Conservation (phyloP, 2,888 invertebrate species). For the Poecilobothrus nobilitatus region DNA sequence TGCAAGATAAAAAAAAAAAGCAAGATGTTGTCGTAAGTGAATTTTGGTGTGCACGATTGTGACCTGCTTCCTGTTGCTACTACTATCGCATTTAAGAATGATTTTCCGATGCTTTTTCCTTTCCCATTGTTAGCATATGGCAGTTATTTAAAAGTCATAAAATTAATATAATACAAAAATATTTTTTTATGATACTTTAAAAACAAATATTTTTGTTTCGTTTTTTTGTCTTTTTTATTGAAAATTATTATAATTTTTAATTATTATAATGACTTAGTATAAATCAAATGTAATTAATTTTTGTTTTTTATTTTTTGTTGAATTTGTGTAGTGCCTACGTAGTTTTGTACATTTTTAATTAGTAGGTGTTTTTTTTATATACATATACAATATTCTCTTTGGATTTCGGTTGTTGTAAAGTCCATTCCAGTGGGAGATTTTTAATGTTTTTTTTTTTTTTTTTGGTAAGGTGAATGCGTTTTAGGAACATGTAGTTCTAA, state of each 20-base stretch:
- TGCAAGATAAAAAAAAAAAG: no score
- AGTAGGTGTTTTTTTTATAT: not conserved
- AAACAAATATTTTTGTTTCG: not conserved
- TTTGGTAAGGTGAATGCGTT: no score
- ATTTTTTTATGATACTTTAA: not conserved
- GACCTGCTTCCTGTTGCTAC: no score
- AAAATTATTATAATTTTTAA: not conserved
- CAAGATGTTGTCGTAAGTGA: no score
- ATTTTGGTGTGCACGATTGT: no score
- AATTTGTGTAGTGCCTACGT: not conserved
- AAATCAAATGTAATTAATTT: not conserved
- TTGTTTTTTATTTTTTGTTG: not conserved
- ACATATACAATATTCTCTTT: no score
- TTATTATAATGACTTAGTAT: constrained; percentile 3
- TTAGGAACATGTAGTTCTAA: no score
- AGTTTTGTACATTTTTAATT: not conserved
- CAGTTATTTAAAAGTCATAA: not conserved
- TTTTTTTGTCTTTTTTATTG: not conserved
- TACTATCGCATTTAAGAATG: no score
- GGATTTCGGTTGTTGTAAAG: no score
- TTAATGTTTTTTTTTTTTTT: no score
- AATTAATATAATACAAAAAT: not conserved
- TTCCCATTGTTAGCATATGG: not conserved
- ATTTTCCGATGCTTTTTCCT: no score
- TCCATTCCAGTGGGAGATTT: no score